A percentile compares a stretch with the other conserved stretches of the same genome.
Evolutionary conservation across 2,113 vertebrate species (phyloP).

Genomic region (Nibea albiflora): DNA sequence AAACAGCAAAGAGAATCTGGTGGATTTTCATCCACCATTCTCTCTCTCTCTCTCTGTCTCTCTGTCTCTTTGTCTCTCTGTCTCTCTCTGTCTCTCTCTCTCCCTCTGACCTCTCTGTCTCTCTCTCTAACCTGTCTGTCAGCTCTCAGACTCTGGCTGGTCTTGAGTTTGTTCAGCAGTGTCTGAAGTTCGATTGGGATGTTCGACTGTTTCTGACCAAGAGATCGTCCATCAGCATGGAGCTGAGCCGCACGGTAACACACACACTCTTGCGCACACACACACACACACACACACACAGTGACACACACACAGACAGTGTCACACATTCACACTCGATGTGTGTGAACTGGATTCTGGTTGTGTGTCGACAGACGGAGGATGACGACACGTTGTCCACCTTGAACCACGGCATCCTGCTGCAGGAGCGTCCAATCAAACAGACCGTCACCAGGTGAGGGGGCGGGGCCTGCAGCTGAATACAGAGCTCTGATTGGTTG

Average conservation of each 20-base stretch:
- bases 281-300: conserved; percentile 44
- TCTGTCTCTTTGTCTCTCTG: no score
- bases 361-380: conserved; percentile 81
- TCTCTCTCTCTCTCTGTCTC: no score
- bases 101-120: not conserved
- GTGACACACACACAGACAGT: conserved; percentile 21
- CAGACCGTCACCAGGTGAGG: conserved; percentile 96
- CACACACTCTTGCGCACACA: no score
- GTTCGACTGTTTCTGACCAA: conserved; percentile 89
- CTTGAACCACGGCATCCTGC: conserved; percentile 93
- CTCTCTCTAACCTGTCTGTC: not conserved
- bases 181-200: conserved; percentile 92
- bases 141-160: conserved; percentile 91
- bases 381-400: conserved; percentile 90
- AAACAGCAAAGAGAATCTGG: no score
- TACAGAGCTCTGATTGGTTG: not conserved
- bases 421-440: conserved; percentile 95
- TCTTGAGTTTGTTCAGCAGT: conserved; percentile 94
- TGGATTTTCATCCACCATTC: no score
- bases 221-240: conserved; percentile 80
- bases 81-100: not conserved
- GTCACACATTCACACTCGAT: not conserved
- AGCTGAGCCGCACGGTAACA: conserved; percentile 89
- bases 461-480: not conserved
- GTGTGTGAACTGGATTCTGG: no score